phyloP scores from a whole-genome alignment of 1,140 invertebrate genomes.

The Oncopeltus fasciatus region DNA sequence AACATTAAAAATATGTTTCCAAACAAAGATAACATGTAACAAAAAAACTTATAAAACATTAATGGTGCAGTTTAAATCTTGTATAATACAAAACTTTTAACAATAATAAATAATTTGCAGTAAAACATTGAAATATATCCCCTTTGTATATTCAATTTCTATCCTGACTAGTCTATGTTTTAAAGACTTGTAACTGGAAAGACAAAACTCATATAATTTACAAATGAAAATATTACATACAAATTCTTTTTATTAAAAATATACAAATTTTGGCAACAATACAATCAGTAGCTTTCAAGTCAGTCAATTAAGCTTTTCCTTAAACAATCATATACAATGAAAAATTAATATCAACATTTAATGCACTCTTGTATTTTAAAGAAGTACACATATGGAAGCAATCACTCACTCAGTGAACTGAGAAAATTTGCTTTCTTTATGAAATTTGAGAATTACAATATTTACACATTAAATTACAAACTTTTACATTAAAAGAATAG shows the following conservation, averaged over 20 bases:
- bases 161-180: slow-evolving; percentile 8
- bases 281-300: slow-evolving; percentile 11
- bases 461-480: slow-evolving; percentile 5
- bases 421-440: not conserved
- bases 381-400: not conserved
- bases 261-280: slow-evolving; percentile 17
- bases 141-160: not conserved
- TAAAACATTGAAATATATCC: not conserved
- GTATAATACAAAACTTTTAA: too few species aligned
- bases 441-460: slow-evolving; percentile 1
- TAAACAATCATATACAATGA: slow-evolving; percentile 9
- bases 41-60: too few species aligned
- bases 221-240: slow-evolving; percentile 9
- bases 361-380: too few species aligned
- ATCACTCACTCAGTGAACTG: not conserved
- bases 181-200: not conserved
- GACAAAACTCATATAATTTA: slow-evolving; percentile 7
- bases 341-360: not conserved
- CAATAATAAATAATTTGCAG: too few species aligned
- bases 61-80: too few species aligned
- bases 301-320: slow-evolving; percentile 3
- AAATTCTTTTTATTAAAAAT: slow-evolving; percentile 10
- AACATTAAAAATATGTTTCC: too few species aligned
- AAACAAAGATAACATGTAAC: too few species aligned
- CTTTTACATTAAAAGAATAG: not conserved